Conservation (phyloP, 2,888 invertebrate species). For the Calliphora vomitoria region DNA sequence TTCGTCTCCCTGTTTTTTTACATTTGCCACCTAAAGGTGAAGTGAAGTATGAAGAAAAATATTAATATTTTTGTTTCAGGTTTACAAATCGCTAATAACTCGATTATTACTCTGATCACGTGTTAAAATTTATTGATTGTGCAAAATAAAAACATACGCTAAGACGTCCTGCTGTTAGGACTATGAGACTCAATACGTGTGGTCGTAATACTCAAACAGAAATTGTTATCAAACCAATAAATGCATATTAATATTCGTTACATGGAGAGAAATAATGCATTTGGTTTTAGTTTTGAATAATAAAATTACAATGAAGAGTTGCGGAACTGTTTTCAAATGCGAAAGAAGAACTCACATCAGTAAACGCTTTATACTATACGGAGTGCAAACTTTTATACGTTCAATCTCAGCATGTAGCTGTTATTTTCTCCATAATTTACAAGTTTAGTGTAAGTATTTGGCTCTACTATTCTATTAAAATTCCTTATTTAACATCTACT, state of each 20-base stretch:
- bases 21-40: too few species aligned
- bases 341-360: too few species aligned
- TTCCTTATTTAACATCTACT: too few species aligned
- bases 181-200: conserved; percentile 84
- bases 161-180: conserved; percentile 82
- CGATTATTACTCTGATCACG: conserved; percentile 81
- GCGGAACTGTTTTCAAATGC: too few species aligned
- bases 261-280: conserved; percentile 1
- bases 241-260: not conserved
- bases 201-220: conserved; percentile 79
- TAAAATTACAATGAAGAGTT: too few species aligned
- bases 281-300: not conserved
- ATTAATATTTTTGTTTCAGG: conserved; percentile 13
- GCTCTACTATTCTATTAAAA: too few species aligned
- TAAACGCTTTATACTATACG: too few species aligned
- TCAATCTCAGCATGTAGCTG: too few species aligned
- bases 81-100: conserved; percentile 62
- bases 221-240: conserved; percentile 40
- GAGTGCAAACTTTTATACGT: too few species aligned
- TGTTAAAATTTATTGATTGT: conserved; percentile 85
- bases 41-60: conserved; percentile 10
- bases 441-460: too few species aligned
- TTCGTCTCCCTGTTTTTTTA: too few species aligned
- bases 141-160: conserved; percentile 73
- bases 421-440: too few species aligned